Conservation (phyloP, 2,113 vertebrate genomes). For the Turdus rufiventris region DNA sequence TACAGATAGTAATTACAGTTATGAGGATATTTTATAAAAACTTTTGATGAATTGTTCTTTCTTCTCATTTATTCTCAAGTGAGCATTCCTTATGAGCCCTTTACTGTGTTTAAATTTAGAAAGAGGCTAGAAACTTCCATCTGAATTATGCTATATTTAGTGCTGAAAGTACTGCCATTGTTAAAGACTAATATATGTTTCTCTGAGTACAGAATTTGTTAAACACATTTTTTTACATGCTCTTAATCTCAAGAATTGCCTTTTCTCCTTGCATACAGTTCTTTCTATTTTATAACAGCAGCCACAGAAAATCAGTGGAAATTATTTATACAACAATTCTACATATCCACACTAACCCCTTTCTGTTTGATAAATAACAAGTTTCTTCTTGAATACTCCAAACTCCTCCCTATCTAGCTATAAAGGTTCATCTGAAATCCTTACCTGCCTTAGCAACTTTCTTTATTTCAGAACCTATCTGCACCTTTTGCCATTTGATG, state of each 20-base stretch:
- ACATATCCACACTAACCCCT: background rate
- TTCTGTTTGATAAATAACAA: background rate
- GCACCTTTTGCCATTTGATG: background rate
- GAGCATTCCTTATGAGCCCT: background rate
- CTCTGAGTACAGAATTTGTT: background rate
- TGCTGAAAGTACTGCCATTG: background rate
- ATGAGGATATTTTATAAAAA: background rate
- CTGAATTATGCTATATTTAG: background rate
- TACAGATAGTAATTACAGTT: background rate
- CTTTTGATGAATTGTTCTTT: background rate
- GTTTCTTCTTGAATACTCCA: background rate
- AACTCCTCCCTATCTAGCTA: background rate
- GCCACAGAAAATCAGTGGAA: background rate
- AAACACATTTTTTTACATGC: background rate
- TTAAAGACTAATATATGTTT: background rate
- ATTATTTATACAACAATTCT: background rate
- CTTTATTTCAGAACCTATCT: background rate
- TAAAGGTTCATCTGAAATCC: background rate
- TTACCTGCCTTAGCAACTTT: background rate
- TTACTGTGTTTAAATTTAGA: background rate
- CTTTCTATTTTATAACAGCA: background rate
- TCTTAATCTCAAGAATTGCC: background rate
- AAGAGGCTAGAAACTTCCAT: background rate
- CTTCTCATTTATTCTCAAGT: background rate
- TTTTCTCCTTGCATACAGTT: background rate